phyloP scores from a whole-genome alignment of 64 coral and sea anemone genomes.

The Hydrozoanthus tunicans region DNA sequence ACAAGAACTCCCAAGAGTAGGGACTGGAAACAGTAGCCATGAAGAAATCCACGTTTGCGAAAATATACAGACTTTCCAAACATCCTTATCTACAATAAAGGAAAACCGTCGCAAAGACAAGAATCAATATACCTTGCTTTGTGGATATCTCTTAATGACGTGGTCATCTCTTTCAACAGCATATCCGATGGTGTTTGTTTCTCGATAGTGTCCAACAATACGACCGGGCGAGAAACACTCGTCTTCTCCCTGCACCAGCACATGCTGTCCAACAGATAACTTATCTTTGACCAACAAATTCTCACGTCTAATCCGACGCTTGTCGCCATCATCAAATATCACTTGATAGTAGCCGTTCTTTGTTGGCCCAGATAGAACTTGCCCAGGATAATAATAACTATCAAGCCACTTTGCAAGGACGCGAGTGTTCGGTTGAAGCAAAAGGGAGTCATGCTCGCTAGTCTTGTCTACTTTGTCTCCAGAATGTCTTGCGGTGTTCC shows the following conservation, averaged over 20 bases:
- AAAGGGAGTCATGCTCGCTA: background rate
- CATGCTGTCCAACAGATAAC: constrained; percentile 67
- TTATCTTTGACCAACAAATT: constrained; percentile 68
- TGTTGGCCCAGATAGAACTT: constrained; percentile 56
- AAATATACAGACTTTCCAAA: too few species aligned
- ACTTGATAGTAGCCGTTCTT: constrained; percentile 63
- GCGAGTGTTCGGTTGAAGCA: constrained; percentile 48
- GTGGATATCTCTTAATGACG: constrained; percentile 66
- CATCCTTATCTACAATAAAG: too few species aligned
- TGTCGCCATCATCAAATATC: constrained; percentile 89
- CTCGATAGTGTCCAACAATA: constrained; percentile 83
- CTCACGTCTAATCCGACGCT: constrained; percentile 64
- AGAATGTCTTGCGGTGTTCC: background rate
- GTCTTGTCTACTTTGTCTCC: background rate
- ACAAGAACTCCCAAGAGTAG: too few species aligned
- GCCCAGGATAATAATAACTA: constrained; percentile 72
- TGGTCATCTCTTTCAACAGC: constrained; percentile 64
- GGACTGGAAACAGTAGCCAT: too few species aligned
- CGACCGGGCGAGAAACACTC: constrained; percentile 68
- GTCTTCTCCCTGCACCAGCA: constrained; percentile 76
- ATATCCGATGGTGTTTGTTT: constrained; percentile 58
- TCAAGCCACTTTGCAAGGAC: constrained; percentile 87
- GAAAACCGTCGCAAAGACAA: too few species aligned
- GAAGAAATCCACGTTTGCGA: too few species aligned
- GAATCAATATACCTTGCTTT: constrained; percentile 58